Base-by-base conservation (phyloP, 2,888 invertebrate genomes). In the Pristionchus maxplancki region DNA sequence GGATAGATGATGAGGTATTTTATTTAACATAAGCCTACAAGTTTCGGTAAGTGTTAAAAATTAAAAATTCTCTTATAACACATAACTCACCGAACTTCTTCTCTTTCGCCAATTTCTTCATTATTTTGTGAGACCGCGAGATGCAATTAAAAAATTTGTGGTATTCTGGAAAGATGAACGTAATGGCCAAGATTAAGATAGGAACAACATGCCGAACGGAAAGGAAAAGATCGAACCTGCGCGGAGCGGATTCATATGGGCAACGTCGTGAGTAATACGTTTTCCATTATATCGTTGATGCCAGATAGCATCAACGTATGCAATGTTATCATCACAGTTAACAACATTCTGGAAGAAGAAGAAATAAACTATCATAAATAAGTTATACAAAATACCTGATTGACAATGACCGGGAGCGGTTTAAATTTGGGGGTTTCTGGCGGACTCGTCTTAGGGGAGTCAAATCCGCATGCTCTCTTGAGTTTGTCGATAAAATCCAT, bases 81-180 rank as follows among this genome's bases (percentile, higher is more conserved):
- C n/a, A 74, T 20, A 9, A 78, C 82, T 31, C 48, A 83, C 82
- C 28, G 34, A 24, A 37, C 28, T 13, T 28, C 24, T 53, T 83
- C 34, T 83, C 82, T 24, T 83, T 83, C 11, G 31, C 82, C 24
- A 83, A 6, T 53, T 44, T 83, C 82, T 78, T 78, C 78, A 44
- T 44, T 15, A 78, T 78, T 48, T 78, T 78, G 13, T 78, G 40
- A 48, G 40, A 28, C 20, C 78, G 78, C n/a, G 78, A 78, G 40
- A 78, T 44, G 78, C 78, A 78, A n/a, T 28, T 78, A 48, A 78
- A 78, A 24, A 78, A 28, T 48, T 78, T 78, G 48, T 78, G 78
- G 13, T 78, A 78, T 78, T 78, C 78, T 78, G 78, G 8, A 78
- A 40, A n/a, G n/a, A n/a, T n/a, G n/a, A n/a, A n/a, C n/a, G n/a